Base-by-base conservation (phyloP, 2,888 invertebrate genomes). In the Subacronicta megacephala region DNA sequence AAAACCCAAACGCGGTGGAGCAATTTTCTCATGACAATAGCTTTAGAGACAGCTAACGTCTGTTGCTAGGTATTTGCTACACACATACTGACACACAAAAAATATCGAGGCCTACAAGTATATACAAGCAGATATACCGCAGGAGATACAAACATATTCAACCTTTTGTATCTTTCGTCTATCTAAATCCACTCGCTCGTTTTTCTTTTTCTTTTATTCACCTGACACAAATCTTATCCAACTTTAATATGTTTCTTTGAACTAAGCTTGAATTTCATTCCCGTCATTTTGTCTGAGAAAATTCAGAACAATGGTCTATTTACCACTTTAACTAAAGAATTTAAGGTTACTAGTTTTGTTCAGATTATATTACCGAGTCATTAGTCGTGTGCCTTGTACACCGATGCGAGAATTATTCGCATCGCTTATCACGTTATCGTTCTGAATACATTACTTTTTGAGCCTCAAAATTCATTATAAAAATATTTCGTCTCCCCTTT, bases 1-100 rank as follows among this genome's bases (percentile, higher is more conserved):
- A 90, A 90, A 88, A 86, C 88, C 88, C 85, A 77, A 87, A 85
- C 86, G 87, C 85, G 84, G 75, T 78, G 81, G 76, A 85, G 83
- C 88, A 89, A 92, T 90, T 91, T 90, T 88, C 90, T 87, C 85
- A 81, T 81, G 83, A 90, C 91, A 89, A 90, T 89, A 86, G 90
- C 85, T 85, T 85, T 82, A 79, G 80, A 86, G 85, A 83, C 84
- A 80, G 66, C 81, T 74, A 83, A 83, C 85, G 85, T 85, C 81
- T 84, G 78, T 72, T 77, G 78, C 77, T 81, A 31, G 31, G 31
- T 31, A 75, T 47, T 67, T 37, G 69, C 46, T 64, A 69, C 59
- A 59, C 58, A 73, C 73, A 69, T 69, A 73, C 72, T 66, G 58
- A 73, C 66, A 72, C 71, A 62, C n/a, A 63, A 59, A 57, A 72